Conservation (phyloP, 2,113 vertebrate genomes). For the Lepidothrix coronata region DNA sequence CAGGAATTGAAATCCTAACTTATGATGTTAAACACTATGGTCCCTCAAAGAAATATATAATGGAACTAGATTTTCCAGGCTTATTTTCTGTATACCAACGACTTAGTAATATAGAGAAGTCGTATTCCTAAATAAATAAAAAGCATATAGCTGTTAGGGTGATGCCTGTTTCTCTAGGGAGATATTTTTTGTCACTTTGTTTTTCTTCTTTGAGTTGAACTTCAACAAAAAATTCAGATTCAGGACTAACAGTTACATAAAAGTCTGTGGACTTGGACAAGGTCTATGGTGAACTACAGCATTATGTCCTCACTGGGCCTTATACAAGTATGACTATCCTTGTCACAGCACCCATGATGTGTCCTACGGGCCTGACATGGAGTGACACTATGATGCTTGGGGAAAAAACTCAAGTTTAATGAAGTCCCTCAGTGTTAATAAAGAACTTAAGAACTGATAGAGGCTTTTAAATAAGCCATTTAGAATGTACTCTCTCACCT, state of each 20-base stretch:
- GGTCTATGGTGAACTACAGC: not conserved
- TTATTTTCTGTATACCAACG: not conserved
- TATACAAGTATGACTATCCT: not conserved
- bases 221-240: not conserved
- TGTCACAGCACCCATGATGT: not conserved
- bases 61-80: not conserved
- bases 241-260: fast-evolving
- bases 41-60: not conserved
- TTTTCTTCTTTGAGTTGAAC: not conserved
- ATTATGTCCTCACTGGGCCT: not conserved
- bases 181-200: fast-evolving
- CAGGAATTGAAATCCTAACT: not conserved
- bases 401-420: not conserved
- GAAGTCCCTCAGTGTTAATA: not conserved
- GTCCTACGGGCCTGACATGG: not conserved
- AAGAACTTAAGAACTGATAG: not conserved
- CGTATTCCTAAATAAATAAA: not conserved
- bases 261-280: not conserved
- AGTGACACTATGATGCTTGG: not conserved
- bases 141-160: not conserved
- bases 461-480: not conserved
- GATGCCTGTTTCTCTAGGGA: not conserved
- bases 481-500: not conserved
- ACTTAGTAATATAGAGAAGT: not conserved
- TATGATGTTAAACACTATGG: not conserved